These are phyloP conservation scores for Polydrusus cervinus DNA, from an alignment of 2,888 invertebrate genomes.

Conservation along the genomic window DNA sequence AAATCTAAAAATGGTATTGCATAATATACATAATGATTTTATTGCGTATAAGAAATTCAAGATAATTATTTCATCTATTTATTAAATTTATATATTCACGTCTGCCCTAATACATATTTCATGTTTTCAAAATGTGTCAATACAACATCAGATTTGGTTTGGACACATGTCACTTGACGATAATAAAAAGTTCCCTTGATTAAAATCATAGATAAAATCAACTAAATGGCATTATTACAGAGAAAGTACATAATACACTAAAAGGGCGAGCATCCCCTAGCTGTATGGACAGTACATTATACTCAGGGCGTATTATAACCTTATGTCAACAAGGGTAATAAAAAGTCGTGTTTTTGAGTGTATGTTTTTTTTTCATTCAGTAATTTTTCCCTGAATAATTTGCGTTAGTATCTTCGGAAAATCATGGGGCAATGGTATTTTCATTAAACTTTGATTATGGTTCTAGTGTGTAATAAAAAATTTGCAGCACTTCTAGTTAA, in stretches of 20 bases:
- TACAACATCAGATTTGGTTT: slow-evolving; percentile 46
- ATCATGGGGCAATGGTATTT: no score
- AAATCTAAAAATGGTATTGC: no score
- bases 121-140: not conserved
- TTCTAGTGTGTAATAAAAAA: no score
- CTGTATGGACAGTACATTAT: slow-evolving; percentile 37
- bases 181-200: slow-evolving; percentile 51
- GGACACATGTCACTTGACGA: slow-evolving; percentile 53
- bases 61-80: no score
- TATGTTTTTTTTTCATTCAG: not conserved
- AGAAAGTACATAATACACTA: slow-evolving; percentile 31
- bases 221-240: slow-evolving; percentile 53
- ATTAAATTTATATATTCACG: not conserved
- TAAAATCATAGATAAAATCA: slow-evolving; percentile 51
- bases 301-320: slow-evolving; percentile 46
- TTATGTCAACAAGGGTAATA: slow-evolving; percentile 46
- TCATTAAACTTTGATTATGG: no score
- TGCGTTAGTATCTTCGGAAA: not conserved
- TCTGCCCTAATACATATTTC: not conserved
- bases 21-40: no score
- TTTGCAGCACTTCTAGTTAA: no score
- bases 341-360: not conserved
- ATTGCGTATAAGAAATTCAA: no score
- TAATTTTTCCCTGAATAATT: not conserved
- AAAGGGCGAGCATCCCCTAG: slow-evolving; percentile 25